phyloP scores from a whole-genome alignment of 37 sponge, comb jelly and placozoan genomes.

The Chondrosia reniformis region DNA sequence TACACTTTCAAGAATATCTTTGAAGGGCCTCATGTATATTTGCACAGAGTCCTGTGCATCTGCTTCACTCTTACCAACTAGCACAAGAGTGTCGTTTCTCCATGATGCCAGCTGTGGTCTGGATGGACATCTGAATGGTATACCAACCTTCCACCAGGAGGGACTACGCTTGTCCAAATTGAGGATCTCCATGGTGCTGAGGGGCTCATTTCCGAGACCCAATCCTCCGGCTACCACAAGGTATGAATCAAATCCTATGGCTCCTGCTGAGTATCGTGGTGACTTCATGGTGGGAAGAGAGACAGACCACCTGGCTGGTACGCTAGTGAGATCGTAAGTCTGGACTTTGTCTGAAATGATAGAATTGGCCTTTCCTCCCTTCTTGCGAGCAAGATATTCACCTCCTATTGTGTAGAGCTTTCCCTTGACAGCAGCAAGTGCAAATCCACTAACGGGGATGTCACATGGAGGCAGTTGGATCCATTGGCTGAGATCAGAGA shows the following conservation, averaged over 20 bases:
- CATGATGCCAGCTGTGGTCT: conserved; percentile 1
- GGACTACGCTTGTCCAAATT: not conserved
- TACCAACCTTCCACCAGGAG: not conserved
- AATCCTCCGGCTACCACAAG: conserved; percentile 15
- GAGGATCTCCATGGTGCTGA: conserved; percentile 21
- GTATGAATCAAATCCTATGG: not conserved
- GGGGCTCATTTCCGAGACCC: not conserved
- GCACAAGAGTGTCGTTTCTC: not conserved
- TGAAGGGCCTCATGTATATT: not conserved
- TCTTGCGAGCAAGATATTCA: not conserved
- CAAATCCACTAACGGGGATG: not conserved
- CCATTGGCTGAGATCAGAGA: not conserved
- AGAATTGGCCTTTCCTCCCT: not conserved
- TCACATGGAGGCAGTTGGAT: not conserved
- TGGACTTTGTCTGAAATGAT: conserved; percentile 20
- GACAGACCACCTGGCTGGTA: not conserved
- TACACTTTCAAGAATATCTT: not conserved
- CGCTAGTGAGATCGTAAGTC: not conserved
- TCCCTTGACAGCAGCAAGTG: not conserved
- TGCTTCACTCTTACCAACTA: not conserved
- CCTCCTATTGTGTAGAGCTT: not conserved
- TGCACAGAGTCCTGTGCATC: not conserved
- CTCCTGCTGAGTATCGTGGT: conserved; percentile 6
- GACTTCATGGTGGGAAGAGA: not conserved
- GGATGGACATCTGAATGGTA: not conserved